Conservation (phyloP, 2,888 invertebrate genomes). For the Phengaris alcon region DNA sequence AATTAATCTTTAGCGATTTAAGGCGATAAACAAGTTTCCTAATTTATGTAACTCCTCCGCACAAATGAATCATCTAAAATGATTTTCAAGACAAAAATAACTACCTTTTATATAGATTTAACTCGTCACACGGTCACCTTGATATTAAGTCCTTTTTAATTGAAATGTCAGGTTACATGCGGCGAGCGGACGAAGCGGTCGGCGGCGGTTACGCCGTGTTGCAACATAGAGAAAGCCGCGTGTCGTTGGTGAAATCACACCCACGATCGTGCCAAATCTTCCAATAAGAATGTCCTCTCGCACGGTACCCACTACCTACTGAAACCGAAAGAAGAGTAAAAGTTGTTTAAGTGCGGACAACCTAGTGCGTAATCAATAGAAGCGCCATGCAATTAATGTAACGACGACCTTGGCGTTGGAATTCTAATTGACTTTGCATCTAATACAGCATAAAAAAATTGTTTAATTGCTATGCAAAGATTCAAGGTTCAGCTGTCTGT, state of each 20-base stretch:
- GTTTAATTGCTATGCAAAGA: slow-evolving; percentile 20
- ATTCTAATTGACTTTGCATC: slow-evolving; percentile 21
- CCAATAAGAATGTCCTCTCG: slow-evolving; percentile 53
- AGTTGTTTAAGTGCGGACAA: slow-evolving; percentile 55
- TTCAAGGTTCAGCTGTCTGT: not conserved
- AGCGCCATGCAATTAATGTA: not conserved
- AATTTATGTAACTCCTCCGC: slow-evolving; percentile 60
- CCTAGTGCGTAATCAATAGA: not conserved
- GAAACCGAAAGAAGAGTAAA: slow-evolving; percentile 57
- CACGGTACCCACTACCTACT: slow-evolving; percentile 51
- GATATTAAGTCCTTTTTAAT: slow-evolving; percentile 62
- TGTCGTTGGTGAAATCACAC: slow-evolving; percentile 73
- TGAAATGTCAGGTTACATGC: slow-evolving; percentile 56
- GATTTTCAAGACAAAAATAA: slow-evolving; percentile 44
- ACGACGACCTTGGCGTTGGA: not conserved
- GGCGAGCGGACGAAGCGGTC: slow-evolving; percentile 37
- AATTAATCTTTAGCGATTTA: slow-evolving; percentile 35
- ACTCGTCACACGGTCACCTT: slow-evolving; percentile 55
- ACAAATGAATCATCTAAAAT: slow-evolving; percentile 56
- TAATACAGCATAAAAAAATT: slow-evolving; percentile 16
- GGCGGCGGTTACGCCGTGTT: slow-evolving; percentile 45
- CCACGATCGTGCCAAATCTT: slow-evolving; percentile 73
- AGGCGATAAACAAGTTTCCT: slow-evolving; percentile 62
- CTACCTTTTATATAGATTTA: slow-evolving; percentile 22
- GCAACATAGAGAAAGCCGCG: slow-evolving; percentile 72